A percentile compares a stretch with the other conserved stretches of the same genome.
phyloP scores from a whole-genome alignment of 2,797 vertebrate species.

The Hybognathus amarus region DNA sequence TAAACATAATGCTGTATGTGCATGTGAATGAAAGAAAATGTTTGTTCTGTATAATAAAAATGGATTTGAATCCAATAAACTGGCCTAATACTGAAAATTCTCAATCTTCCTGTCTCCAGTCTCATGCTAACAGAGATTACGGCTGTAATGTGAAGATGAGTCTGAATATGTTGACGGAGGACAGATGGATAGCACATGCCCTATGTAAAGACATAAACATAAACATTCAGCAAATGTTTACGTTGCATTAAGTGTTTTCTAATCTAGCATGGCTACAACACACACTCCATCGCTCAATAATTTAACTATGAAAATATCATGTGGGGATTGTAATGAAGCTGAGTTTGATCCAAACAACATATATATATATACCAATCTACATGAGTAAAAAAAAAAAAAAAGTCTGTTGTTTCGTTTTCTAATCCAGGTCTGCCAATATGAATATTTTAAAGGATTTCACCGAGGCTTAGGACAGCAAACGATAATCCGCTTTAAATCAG shows the following conservation, averaged over 20 bases:
- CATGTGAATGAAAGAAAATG: neutral
- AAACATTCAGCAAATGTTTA: conserved; percentile 56
- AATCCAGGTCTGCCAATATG: conserved; percentile 71
- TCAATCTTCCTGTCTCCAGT: neutral
- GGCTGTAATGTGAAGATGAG: conserved; percentile 30
- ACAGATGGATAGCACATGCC: conserved; percentile 34
- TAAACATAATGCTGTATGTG: neutral
- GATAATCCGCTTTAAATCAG: conserved; percentile 79
- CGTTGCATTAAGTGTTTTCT: conserved; percentile 47
- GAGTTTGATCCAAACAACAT: neutral
- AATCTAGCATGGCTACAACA: conserved; percentile 43
- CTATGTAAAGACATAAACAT: conserved; percentile 49
- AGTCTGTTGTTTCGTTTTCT: conserved; percentile 71
- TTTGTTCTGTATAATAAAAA: neutral
- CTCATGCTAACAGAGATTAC: conserved; percentile 40
- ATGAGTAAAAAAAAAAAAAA: conserved; percentile 66
- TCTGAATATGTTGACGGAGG: conserved; percentile 2
- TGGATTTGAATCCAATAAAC: neutral
- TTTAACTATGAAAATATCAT: conserved; percentile 20
- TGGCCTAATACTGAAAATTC: neutral
- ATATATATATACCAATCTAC: conserved; percentile 5
- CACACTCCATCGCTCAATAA: conserved; percentile 31
- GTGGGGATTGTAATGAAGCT: neutral
- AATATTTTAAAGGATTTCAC: conserved; percentile 78
- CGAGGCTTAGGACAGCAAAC: conserved; percentile 73